Conservation (phyloP, 2,113 vertebrate genomes). For the Siphamia tubifer region DNA sequence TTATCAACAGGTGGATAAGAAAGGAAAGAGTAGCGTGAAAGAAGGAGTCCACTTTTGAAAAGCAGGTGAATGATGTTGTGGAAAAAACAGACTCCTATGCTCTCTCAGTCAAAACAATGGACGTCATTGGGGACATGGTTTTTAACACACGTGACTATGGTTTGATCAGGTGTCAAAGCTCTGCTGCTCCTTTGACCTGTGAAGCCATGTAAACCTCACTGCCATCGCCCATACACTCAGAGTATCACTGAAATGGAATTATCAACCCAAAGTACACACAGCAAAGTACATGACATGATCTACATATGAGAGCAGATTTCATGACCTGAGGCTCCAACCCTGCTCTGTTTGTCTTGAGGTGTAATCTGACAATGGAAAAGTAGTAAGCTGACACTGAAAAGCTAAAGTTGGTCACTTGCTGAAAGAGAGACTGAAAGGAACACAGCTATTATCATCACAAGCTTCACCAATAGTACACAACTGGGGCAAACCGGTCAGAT, state of each 20-base stretch:
- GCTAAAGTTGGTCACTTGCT: background rate
- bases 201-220: too few relatives aligned
- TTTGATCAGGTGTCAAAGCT: background rate
- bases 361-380: slow-evolving; percentile 41
- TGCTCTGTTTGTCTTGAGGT: background rate
- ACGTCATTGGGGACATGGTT: background rate
- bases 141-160: background rate
- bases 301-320: background rate
- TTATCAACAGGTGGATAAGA: background rate
- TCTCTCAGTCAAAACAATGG: background rate
- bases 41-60: too few relatives aligned
- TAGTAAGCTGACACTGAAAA: slow-evolving; percentile 33
- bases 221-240: background rate
- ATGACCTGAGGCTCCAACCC: background rate
- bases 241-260: background rate
- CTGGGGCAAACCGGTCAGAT: slow-evolving; percentile 33
- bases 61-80: background rate
- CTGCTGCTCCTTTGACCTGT: too few relatives aligned
- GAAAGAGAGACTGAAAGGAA: slow-evolving; percentile 16
- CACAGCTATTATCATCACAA: background rate
- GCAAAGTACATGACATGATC: background rate
- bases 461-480: background rate
- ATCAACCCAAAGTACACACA: background rate
- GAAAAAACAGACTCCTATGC: background rate
- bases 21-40: background rate